A percentile compares a stretch with the other conserved stretches of the same genome.
phyloP scores from a whole-genome alignment of 2,797 vertebrate species.

The Myioborus melanocephalus region DNA sequence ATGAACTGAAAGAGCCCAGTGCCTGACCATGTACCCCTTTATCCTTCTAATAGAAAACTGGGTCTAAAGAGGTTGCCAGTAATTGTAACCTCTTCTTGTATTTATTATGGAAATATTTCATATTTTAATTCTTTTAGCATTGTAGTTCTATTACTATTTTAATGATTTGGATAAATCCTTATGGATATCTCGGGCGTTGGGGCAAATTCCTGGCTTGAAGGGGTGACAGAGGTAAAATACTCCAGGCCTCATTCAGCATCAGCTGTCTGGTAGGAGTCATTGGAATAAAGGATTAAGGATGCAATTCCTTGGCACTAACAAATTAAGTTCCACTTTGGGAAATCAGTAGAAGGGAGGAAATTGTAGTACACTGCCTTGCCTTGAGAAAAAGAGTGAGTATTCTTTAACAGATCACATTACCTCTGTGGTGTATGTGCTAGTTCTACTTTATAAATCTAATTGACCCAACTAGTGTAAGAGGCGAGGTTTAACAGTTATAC shows the following conservation, averaged over 20 bases:
- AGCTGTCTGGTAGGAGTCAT: background rate
- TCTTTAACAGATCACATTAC: background rate
- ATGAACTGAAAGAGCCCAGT: background rate
- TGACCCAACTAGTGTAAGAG: background rate
- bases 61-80: background rate
- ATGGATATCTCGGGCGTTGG: background rate
- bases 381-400: background rate
- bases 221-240: background rate
- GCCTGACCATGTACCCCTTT: fast-evolving
- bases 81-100: background rate
- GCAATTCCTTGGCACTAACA: background rate
- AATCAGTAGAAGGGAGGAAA: background rate
- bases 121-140: background rate
- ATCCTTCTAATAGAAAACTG: background rate
- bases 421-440: background rate
- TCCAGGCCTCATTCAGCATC: background rate
- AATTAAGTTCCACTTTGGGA: background rate
- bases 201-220: background rate
- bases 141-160: background rate
- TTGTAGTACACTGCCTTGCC: background rate
- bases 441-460: background rate
- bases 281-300: background rate
- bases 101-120: background rate
- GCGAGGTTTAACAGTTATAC: background rate
- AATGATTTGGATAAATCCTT: background rate